These are phyloP conservation scores for Tokudaia tokunoshimensis DNA, from an alignment of 2,797 vertebrate genomes.

Conservation along the genomic window DNA sequence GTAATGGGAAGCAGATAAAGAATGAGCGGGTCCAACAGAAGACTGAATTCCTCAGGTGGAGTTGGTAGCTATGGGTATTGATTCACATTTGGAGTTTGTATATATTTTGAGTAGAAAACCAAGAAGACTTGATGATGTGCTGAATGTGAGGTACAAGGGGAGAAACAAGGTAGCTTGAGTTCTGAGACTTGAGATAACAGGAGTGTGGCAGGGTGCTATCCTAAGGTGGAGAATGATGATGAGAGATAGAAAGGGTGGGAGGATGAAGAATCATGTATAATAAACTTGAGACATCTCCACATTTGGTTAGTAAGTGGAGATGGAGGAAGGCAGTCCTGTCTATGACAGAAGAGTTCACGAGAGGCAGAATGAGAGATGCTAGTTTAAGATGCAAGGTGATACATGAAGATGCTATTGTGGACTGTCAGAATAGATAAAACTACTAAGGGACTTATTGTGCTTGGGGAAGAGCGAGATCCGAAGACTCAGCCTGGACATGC, in stretches of 20 bases:
- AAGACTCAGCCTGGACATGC: not conserved
- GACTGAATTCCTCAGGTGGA: not conserved
- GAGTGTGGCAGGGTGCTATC: not conserved
- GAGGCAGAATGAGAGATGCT: not conserved
- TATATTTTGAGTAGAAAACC: not conserved
- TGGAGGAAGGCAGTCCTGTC: conserved; percentile 18
- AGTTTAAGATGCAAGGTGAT: not conserved
- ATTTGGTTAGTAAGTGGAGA: conserved; percentile 18
- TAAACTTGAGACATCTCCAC: not conserved
- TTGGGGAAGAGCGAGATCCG: not conserved
- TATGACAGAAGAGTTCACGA: not conserved
- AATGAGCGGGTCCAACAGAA: not conserved
- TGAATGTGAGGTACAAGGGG: not conserved
- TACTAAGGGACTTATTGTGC: not conserved
- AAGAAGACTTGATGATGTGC: not conserved
- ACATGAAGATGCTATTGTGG: not conserved
- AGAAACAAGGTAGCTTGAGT: not conserved
- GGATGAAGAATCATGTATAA: not conserved
- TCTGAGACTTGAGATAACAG: not conserved
- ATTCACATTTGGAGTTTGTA: not conserved
- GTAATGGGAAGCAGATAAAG: not conserved
- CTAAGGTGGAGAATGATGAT: not conserved
- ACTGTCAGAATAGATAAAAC: not conserved
- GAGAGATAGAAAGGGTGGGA: not conserved
- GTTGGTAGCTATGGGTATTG: not conserved